Evolutionary conservation across 2,797 vertebrate species (phyloP).

Genomic region (Tachyglossus aculeatus): DNA sequence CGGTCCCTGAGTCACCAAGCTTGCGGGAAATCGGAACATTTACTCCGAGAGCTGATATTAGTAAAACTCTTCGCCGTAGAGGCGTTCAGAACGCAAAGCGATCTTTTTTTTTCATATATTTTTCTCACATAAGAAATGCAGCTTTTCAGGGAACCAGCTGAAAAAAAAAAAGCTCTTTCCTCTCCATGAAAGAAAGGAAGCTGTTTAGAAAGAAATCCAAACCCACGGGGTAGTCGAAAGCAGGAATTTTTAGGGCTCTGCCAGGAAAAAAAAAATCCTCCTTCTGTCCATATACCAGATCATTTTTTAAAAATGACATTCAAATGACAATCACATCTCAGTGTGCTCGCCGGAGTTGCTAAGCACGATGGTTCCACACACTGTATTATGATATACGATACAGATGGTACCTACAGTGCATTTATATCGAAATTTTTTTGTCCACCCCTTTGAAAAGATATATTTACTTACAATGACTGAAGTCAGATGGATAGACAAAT

Average conservation of each 20-base stretch:
- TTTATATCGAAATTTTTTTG: constrained; percentile 16
- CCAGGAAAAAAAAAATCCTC: constrained; percentile 51
- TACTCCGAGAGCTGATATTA: too few relatives aligned
- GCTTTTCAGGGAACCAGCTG: constrained; percentile 17
- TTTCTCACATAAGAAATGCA: background rate
- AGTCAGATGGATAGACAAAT: constrained; percentile 51
- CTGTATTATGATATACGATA: constrained; percentile 27
- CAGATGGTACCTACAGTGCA: constrained; percentile 29
- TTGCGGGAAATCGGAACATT: background rate
- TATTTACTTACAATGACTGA: constrained; percentile 39
- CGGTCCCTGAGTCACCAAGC: too few relatives aligned
- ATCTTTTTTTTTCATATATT: background rate
- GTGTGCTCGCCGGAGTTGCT: constrained; percentile 40
- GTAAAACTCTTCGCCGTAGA: background rate
- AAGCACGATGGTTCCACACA: constrained; percentile 26
- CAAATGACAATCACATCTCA: constrained; percentile 62
- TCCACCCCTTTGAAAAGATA: constrained; percentile 49
- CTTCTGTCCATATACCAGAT: constrained; percentile 45
- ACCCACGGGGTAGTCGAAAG: constrained; percentile 50
- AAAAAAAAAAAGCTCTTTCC: constrained; percentile 43
- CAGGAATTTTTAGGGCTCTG: constrained; percentile 36
- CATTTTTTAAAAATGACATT: constrained; percentile 52
- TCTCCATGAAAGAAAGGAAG: constrained; percentile 40
- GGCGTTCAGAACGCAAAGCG: background rate
- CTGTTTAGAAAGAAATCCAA: constrained; percentile 51